A percentile compares a stretch with the other conserved stretches of the same genome.
These are phyloP conservation scores for Psittacula cyanocephala DNA, from an alignment of 2,113 vertebrate genomes.

Conservation along the genomic window DNA sequence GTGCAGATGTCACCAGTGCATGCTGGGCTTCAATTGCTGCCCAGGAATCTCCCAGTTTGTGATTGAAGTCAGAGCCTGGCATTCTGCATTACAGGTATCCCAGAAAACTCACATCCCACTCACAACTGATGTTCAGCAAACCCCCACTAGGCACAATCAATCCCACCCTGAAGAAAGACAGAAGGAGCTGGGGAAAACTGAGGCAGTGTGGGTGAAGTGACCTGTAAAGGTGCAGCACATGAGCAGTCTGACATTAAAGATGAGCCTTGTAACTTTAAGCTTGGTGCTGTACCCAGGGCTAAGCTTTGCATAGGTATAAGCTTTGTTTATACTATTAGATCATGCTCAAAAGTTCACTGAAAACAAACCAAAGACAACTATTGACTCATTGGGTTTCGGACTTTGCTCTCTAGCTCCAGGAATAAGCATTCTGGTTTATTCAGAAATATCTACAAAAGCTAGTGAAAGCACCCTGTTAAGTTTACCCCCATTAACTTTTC, in stretches of 20 bases:
- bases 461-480: neutral
- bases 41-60: neutral
- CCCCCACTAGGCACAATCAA: neutral
- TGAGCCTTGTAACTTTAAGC: neutral
- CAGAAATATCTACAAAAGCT: neutral
- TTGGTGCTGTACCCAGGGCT: neutral
- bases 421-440: neutral
- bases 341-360: neutral
- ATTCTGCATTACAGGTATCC: neutral
- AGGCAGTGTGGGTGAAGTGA: neutral
- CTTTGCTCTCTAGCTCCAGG: neutral
- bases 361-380: neutral
- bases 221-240: neutral
- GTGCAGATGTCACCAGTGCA: neutral
- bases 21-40: accelerated
- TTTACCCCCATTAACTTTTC: neutral
- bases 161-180: neutral
- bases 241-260: neutral
- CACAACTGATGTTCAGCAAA: neutral
- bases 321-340: neutral
- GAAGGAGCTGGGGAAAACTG: neutral
- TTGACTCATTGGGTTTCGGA: neutral
- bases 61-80: neutral
- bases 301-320: too few relatives aligned
- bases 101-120: neutral